Base-by-base conservation (phyloP, 2,888 invertebrate genomes). In the Chesias legatella region DNA sequence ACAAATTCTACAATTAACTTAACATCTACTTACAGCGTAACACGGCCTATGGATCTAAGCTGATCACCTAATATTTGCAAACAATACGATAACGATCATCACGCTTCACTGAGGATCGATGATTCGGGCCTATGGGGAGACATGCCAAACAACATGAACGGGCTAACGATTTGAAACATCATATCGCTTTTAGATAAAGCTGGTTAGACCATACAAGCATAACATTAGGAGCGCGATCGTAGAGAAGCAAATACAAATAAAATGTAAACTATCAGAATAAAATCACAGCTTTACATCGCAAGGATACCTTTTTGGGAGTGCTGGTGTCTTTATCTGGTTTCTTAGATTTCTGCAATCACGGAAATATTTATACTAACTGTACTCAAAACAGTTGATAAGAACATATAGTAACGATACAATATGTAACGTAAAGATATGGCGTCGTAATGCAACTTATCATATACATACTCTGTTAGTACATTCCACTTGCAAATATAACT, bases 331-430 rank as follows among this genome's bases (percentile, higher is more conserved):
- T 93, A 82, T 92, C 93, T 74, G 90, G 90, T 90, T 92, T 93
- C 91, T 92, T 92, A 88, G 94, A 94, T 90, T 93, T 94, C 94
- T 94, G 92, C 67, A 92, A 92, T 71, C 64, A 79, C 61, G 64
- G 48, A 74, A 73, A 57, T 52, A 56, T 66, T 67, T 65, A 67
- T 57, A 57, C 69, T 58, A 68, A 63, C 62, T 47, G 48, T 35
- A 33, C 8, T 5, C 10, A 17, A 17, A 17, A 7, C 7, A 22
- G 20, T 20, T 25, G 7, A n/a, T n/a, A 13, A 25, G 22, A 11
- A 40, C 9, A 8, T 21, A 17, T 29, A 30, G 23, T 20, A 24
- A 30, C 5, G 24, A 28, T 27, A 36, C 32, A 23, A 3, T 17
- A 2, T 17, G 13, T 17, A 5, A 17, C 2, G 5, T 5, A 5